Conservation (phyloP, 1,140 invertebrate genomes). For the Pteromalus puparum region DNA sequence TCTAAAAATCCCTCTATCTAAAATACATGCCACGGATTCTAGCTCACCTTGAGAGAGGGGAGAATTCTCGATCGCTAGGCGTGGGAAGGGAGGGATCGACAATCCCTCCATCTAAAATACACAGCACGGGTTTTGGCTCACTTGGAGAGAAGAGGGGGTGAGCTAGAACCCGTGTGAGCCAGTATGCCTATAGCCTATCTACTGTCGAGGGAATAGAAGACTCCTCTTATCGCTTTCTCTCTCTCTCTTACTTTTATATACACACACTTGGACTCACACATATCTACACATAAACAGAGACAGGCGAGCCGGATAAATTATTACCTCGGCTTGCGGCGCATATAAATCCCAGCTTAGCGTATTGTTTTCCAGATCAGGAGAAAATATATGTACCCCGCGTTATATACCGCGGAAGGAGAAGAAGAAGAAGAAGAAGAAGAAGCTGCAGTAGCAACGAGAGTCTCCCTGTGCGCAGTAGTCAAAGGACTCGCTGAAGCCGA, state of each 20-base stretch:
- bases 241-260: conserved; percentile 35
- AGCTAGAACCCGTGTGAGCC: too few species aligned
- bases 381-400: conserved; percentile 69
- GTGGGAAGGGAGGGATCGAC: too few species aligned
- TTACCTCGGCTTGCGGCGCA: conserved; percentile 63
- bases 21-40: too few species aligned
- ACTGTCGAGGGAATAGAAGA: conserved; percentile 59
- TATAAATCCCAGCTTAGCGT: conserved; percentile 72
- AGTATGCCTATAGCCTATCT: too few species aligned
- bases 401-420: conserved; percentile 17
- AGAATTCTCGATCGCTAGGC: too few species aligned
- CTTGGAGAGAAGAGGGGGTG: too few species aligned
- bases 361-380: conserved; percentile 75
- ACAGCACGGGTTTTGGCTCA: too few species aligned
- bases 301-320: conserved; percentile 64
- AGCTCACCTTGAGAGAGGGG: too few species aligned
- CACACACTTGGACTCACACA: not conserved
- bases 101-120: too few species aligned
- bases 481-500: conserved; percentile 20
- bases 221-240: conserved; percentile 32
- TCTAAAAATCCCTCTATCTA: too few species aligned
- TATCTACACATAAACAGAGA: not conserved
- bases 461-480: not conserved
- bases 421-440: too few species aligned
- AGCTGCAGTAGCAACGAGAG: conserved; percentile 52